These are phyloP conservation scores for Resseliella maxima DNA, from an alignment of 2,888 invertebrate genomes.

Conservation along the genomic window DNA sequence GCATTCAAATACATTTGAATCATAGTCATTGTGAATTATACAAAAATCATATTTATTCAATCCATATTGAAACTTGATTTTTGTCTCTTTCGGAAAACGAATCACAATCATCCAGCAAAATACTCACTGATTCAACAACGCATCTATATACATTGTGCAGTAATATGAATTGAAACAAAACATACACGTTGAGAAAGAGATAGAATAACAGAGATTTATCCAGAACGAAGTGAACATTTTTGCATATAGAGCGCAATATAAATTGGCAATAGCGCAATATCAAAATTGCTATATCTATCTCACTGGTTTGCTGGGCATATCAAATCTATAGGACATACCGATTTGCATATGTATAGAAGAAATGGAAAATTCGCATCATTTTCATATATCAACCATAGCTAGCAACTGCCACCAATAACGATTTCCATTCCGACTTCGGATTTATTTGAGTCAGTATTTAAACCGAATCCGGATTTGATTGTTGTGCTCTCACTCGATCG, in stretches of 20 bases:
- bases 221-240: neutral
- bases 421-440: constrained; percentile 53
- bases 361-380: constrained; percentile 22
- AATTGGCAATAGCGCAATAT: constrained; percentile 51
- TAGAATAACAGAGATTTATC: neutral
- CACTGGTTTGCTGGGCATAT: neutral
- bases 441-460: constrained; percentile 56
- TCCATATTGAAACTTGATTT: too few relatives aligned
- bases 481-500: neutral
- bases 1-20: too few relatives aligned
- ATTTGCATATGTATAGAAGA: constrained; percentile 38
- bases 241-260: neutral
- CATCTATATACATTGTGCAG: neutral
- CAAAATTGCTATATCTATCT: neutral
- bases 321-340: neutral
- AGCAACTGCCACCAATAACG: constrained; percentile 52
- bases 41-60: too few relatives aligned
- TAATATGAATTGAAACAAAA: constrained; percentile 6
- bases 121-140: neutral
- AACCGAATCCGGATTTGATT: constrained; percentile 56
- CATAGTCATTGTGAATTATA: too few relatives aligned
- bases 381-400: constrained; percentile 51
- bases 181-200: neutral
- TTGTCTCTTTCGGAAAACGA: constrained; percentile 56
- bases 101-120: constrained; percentile 41